phyloP scores from a whole-genome alignment of 2,888 invertebrate genomes.

The Cephus pygmeus region DNA sequence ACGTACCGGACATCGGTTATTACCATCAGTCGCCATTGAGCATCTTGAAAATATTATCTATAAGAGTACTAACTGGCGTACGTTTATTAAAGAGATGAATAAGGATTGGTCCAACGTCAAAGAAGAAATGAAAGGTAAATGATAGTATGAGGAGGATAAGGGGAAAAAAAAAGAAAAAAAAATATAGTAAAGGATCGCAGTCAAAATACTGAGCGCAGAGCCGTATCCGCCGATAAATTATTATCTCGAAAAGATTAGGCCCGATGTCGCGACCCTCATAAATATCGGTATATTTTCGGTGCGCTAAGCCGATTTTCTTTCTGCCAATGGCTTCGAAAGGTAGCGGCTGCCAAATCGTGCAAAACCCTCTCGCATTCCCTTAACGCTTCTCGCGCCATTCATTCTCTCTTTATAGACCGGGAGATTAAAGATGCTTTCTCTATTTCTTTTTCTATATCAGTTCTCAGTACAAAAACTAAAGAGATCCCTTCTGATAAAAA shows the following conservation, averaged over 20 bases:
- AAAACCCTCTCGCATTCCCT: slow-evolving; percentile 43
- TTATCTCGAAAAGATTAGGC: slow-evolving; percentile 65
- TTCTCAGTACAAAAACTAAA: neutral
- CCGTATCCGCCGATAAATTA: slow-evolving; percentile 59
- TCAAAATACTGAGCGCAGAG: slow-evolving; percentile 51
- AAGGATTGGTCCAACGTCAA: neutral
- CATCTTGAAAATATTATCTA: neutral
- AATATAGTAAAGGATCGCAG: slow-evolving; percentile 43
- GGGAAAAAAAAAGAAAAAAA: slow-evolving; percentile 9
- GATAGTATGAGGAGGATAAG: neutral
- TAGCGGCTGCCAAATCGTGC: slow-evolving; percentile 57
- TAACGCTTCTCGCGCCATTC: slow-evolving; percentile 26
- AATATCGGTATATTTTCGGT: slow-evolving; percentile 63
- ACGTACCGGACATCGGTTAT: neutral
- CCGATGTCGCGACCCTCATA: slow-evolving; percentile 65
- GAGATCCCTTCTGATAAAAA: neutral
- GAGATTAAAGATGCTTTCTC: slow-evolving; percentile 59
- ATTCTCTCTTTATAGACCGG: slow-evolving; percentile 53
- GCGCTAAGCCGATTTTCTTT: slow-evolving; percentile 65
- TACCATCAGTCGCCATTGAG: neutral
- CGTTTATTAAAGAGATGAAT: neutral
- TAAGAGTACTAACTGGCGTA: neutral
- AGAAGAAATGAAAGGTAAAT: neutral
- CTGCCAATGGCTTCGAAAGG: slow-evolving; percentile 59
- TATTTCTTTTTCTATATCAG: slow-evolving; percentile 32